Percentiles rank a stretch among this genome's conserved stretches.
Evolutionary conservation across 2,797 vertebrate genomes (phyloP).

Genomic region (Centroberyx gerrardi): DNA sequence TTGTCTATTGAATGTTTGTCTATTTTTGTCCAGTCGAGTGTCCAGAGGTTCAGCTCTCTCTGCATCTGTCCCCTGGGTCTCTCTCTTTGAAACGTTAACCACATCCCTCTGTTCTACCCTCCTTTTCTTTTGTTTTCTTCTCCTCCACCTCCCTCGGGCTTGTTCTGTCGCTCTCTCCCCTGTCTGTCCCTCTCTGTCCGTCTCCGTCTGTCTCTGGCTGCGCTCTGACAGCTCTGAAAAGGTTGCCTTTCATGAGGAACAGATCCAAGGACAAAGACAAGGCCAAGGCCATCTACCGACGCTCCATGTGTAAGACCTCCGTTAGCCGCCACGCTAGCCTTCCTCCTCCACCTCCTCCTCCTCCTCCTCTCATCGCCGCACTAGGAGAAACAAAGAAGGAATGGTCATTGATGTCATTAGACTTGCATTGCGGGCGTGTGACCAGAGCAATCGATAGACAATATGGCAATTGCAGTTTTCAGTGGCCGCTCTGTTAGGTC

Average conservation of each 20-base stretch:
- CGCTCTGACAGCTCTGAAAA: constrained; percentile 96
- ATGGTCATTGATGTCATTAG: constrained; percentile 63
- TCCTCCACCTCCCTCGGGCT: constrained; percentile 56
- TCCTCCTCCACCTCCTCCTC: constrained; percentile 78
- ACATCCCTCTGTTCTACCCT: constrained; percentile 95
- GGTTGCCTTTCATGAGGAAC: constrained; percentile 99
- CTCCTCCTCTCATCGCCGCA: constrained; percentile 70
- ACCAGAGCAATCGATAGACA: background rate
- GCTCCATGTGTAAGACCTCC: constrained; percentile 99
- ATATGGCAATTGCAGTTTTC: constrained; percentile 7
- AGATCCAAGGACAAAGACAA: constrained; percentile 99
- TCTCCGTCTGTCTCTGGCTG: constrained; percentile 77
- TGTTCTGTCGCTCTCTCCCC: constrained; percentile 52
- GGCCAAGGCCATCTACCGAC: constrained; percentile 99
- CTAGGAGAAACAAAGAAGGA: constrained; percentile 66
- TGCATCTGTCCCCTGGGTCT: constrained; percentile 81
- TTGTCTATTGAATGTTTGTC: constrained; percentile 69
- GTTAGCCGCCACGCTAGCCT: constrained; percentile 82
- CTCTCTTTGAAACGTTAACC: constrained; percentile 90
- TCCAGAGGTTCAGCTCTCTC: constrained; percentile 85
- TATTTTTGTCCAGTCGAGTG: constrained; percentile 73
- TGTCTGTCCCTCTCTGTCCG: constrained; percentile 28
- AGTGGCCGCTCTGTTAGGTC: background rate
- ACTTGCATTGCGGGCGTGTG: background rate
- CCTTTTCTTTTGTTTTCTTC: constrained; percentile 57